Evolutionary conservation across 2,797 vertebrate genomes (phyloP).

Genomic region (Takifugu rubripes): DNA sequence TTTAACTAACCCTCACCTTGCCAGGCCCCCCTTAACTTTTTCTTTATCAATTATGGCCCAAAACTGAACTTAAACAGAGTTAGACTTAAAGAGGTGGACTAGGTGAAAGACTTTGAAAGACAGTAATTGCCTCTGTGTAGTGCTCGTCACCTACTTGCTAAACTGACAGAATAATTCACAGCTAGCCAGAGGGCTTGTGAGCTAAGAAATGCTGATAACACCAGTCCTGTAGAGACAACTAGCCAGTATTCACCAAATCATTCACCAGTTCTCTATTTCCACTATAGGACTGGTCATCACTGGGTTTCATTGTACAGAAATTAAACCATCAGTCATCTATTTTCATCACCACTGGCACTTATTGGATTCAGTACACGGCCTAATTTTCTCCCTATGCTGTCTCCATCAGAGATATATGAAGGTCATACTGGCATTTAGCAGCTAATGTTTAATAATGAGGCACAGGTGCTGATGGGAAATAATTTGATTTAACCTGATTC

Average conservation of each 20-base stretch:
- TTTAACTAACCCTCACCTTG: no score
- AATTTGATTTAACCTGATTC: background rate
- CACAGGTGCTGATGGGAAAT: no score
- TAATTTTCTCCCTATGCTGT: no score
- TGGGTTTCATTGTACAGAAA: constrained; percentile 35
- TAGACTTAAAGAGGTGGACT: background rate
- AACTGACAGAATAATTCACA: constrained; percentile 37
- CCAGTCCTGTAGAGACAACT: constrained; percentile 28
- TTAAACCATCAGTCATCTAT: constrained; percentile 42
- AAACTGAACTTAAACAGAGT: no score
- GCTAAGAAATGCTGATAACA: constrained; percentile 41
- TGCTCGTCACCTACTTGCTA: constrained; percentile 1
- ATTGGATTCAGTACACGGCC: no score
- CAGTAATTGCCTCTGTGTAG: no score
- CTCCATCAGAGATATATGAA: no score
- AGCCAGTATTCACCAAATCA: constrained; percentile 55
- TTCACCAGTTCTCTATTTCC: constrained; percentile 41
- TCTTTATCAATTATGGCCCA: no score
- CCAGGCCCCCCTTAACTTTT: no score
- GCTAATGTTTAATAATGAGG: no score
- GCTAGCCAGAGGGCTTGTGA: constrained; percentile 27
- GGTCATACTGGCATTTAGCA: no score
- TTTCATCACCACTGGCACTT: constrained; percentile 12
- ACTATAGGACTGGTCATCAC: constrained; percentile 39
- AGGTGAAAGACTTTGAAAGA: background rate